Evolutionary conservation across 2,113 vertebrate species (phyloP).

Genomic region (Elachura formosa): DNA sequence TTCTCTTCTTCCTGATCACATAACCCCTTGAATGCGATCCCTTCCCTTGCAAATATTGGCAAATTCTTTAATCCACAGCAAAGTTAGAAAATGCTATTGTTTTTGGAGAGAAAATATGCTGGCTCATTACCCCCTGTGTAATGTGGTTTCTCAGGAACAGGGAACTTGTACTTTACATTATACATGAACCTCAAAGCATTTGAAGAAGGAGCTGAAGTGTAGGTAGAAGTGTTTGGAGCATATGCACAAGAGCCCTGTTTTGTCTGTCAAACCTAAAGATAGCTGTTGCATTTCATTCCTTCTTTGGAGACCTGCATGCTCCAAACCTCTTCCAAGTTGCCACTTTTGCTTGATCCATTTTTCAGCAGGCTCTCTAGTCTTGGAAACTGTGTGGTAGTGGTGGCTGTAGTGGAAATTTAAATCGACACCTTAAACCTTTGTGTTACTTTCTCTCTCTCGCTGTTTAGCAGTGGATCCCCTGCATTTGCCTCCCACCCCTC

Average conservation of each 20-base stretch:
- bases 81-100: background rate
- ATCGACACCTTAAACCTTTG: background rate
- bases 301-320: background rate
- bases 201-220: background rate
- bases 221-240: conserved; percentile 3
- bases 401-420: background rate
- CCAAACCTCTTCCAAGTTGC: background rate
- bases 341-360: background rate
- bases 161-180: background rate
- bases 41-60: background rate
- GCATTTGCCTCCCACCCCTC: conserved; percentile 94
- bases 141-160: background rate
- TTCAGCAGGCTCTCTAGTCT: background rate
- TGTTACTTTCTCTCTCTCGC: background rate
- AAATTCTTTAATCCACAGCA: background rate
- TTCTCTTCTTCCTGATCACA: background rate
- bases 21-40: background rate
- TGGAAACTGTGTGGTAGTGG: background rate
- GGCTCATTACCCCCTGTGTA: background rate
- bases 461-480: conserved; percentile 76
- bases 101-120: background rate
- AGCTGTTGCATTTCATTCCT: background rate
- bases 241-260: background rate
- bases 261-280: conserved; percentile 20
- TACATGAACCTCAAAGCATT: background rate